Conservation (phyloP, 2,797 vertebrate genomes). For the Rhabdomys pumilio region DNA sequence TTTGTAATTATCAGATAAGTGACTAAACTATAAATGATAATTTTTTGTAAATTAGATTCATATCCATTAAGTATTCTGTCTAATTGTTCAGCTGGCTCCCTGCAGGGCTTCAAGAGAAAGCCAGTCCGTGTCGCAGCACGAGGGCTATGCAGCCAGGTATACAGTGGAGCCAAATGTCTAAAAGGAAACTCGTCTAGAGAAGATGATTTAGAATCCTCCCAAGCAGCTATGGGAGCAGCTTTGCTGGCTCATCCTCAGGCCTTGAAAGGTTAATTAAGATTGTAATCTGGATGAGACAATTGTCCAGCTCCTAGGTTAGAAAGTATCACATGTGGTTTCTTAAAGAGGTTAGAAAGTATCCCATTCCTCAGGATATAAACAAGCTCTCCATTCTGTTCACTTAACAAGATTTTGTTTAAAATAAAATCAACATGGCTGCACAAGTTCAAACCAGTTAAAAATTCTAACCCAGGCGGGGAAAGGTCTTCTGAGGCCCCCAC, state of each 20-base stretch:
- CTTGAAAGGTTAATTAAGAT: not conserved
- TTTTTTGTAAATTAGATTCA: not conserved
- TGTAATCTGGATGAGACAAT: not conserved
- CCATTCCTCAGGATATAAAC: not conserved
- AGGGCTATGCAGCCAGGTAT: not conserved
- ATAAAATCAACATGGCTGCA: not conserved
- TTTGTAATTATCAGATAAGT: slow-evolving; percentile 17
- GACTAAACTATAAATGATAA: not conserved
- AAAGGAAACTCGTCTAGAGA: not conserved
- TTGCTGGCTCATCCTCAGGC: not conserved
- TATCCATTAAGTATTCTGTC: not conserved
- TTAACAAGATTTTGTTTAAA: not conserved
- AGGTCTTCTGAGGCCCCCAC: not conserved
- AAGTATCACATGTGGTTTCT: not conserved
- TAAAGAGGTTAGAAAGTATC: not conserved
- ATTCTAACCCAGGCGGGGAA: not conserved
- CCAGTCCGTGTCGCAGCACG: too few species aligned
- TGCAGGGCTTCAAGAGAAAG: not conserved
- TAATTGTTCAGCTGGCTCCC: not conserved
- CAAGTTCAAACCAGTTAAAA: not conserved
- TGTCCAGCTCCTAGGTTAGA: not conserved
- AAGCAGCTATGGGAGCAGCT: not conserved
- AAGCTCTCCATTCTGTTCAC: not conserved
- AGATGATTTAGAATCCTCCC: too few species aligned
- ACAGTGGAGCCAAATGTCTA: not conserved